A percentile compares a stretch with the other conserved stretches of the same genome.
These are phyloP conservation scores for Agrotis clavis DNA, from an alignment of 2,888 invertebrate genomes.

Conservation along the genomic window DNA sequence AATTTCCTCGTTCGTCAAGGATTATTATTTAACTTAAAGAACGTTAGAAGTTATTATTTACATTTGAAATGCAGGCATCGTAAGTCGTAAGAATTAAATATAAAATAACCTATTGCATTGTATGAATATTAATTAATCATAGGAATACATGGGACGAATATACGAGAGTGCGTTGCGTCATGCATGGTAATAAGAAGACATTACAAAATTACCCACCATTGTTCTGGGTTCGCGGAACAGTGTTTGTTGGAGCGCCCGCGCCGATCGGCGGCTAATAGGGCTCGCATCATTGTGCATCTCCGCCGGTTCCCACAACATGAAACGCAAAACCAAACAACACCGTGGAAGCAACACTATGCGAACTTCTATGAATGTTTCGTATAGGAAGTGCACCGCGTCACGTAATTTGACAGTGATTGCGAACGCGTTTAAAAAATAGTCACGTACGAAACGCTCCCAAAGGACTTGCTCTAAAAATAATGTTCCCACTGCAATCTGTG, in stretches of 20 bases:
- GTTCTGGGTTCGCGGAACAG: constrained; percentile 88
- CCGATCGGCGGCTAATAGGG: constrained; percentile 82
- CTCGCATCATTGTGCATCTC: constrained; percentile 84
- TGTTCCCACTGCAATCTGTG: constrained; percentile 73
- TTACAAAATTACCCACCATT: constrained; percentile 90
- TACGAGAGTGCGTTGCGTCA: constrained; percentile 84
- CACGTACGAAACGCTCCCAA: constrained; percentile 59
- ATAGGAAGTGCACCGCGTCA: constrained; percentile 68
- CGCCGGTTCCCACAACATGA: constrained; percentile 79
- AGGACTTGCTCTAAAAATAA: constrained; percentile 70
- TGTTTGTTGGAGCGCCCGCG: constrained; percentile 78
- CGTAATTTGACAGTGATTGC: constrained; percentile 70
- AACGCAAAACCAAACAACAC: constrained; percentile 72
- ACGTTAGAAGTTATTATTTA: constrained; percentile 34
- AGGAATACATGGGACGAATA: constrained; percentile 74
- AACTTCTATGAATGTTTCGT: constrained; percentile 72
- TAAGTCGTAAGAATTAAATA: constrained; percentile 72
- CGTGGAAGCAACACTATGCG: constrained; percentile 73
- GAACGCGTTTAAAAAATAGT: constrained; percentile 61
- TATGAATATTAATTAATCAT: constrained; percentile 83
- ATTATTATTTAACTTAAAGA: constrained; percentile 51
- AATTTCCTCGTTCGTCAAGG: constrained; percentile 57
- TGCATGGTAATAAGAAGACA: constrained; percentile 88
- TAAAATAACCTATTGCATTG: constrained; percentile 75
- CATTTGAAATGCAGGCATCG: constrained; percentile 66